A percentile compares a stretch with the other conserved stretches of the same genome.
Evolutionary conservation across 2,888 invertebrate species (phyloP).

Genomic region (Tetrapedia diversipes): DNA sequence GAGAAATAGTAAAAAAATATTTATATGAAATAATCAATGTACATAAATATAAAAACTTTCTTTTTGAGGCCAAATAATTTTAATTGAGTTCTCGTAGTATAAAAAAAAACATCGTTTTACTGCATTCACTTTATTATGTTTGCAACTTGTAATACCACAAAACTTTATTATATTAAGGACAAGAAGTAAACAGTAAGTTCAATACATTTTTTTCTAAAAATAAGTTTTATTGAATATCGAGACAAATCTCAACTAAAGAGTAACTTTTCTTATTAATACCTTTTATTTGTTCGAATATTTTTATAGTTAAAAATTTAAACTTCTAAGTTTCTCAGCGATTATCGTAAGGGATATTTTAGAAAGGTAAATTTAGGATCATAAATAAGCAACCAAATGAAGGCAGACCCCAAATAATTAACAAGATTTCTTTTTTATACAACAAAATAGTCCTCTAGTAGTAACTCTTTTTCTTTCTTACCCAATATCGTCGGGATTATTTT

Average conservation of each 20-base stretch:
- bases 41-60: not conserved
- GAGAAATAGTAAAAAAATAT: not conserved
- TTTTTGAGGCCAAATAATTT: not conserved
- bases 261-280: slow-evolving; percentile 61
- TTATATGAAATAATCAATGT: not conserved
- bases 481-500: slow-evolving; percentile 64
- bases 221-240: slow-evolving; percentile 71
- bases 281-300: slow-evolving; percentile 69
- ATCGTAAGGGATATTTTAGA: slow-evolving; percentile 66
- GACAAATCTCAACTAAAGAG: slow-evolving; percentile 70
- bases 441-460: slow-evolving; percentile 76
- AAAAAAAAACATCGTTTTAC: slow-evolving; percentile 20
- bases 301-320: slow-evolving; percentile 66
- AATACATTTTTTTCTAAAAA: slow-evolving; percentile 57
- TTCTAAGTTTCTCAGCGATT: slow-evolving; percentile 59
- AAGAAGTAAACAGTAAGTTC: slow-evolving; percentile 36
- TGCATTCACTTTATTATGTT: slow-evolving; percentile 26
- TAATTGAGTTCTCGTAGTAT: not conserved
- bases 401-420: slow-evolving; percentile 76
- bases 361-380: slow-evolving; percentile 71
- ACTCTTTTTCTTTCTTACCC: slow-evolving; percentile 60
- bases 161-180: slow-evolving; percentile 32
- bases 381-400: slow-evolving; percentile 75
- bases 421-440: slow-evolving; percentile 77
- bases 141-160: slow-evolving; percentile 33